Evolutionary conservation across 2,113 vertebrate species (phyloP).

Genomic region (Gobio gobio): DNA sequence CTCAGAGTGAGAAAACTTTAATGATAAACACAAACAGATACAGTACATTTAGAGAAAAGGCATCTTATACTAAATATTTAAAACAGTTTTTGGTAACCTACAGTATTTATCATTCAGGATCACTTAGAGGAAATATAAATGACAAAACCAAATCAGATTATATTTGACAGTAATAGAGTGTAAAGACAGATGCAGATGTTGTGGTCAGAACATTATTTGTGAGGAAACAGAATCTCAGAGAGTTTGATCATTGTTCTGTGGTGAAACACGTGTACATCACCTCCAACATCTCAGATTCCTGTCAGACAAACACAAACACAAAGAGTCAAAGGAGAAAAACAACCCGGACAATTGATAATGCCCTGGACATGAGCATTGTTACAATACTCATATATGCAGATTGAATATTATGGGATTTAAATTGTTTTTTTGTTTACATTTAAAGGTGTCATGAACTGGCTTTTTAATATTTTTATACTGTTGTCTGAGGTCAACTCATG

Average conservation of each 20-base stretch:
- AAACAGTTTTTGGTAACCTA: not conserved
- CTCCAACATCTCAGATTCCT: not conserved
- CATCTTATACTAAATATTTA: not conserved
- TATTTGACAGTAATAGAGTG: not conserved
- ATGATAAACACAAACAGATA: not conserved
- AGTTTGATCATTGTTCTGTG: not conserved
- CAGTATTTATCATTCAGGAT: not conserved
- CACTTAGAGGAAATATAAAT: not conserved
- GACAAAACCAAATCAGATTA: too few species aligned
- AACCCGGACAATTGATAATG: too few species aligned
- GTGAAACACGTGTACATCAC: not conserved
- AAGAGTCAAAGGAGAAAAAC: too few species aligned
- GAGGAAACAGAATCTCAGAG: not conserved
- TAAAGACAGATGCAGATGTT: not conserved
- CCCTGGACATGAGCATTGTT: too few species aligned
- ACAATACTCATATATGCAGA: too few species aligned
- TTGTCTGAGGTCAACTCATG: too few species aligned
- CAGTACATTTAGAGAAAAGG: not conserved
- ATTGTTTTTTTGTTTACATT: too few species aligned
- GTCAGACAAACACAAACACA: not conserved
- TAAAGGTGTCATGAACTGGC: too few species aligned
- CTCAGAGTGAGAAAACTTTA: not conserved
- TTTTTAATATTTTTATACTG: too few species aligned
- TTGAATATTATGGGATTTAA: too few species aligned
- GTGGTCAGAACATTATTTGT: not conserved